Conservation (phyloP, 2,797 vertebrate genomes). For the Oceanodroma leucorhoa region DNA sequence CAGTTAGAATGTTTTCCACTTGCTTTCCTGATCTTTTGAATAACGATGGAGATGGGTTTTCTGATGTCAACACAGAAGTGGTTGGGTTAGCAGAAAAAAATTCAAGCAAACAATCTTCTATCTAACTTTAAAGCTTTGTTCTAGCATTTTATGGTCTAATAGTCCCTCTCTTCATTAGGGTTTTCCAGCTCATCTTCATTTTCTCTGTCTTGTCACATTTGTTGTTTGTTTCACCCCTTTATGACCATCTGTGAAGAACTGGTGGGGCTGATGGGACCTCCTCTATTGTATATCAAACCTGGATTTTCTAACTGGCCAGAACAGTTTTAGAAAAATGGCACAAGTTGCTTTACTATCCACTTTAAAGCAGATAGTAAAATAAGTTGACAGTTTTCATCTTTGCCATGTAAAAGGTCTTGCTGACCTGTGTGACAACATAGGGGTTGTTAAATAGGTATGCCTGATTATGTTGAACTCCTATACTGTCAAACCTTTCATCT, state of each 20-base stretch:
- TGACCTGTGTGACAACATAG: background rate
- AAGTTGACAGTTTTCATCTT: background rate
- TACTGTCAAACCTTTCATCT: background rate
- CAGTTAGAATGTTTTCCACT: background rate
- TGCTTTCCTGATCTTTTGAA: background rate
- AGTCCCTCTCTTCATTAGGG: background rate
- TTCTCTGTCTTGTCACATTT: accelerated
- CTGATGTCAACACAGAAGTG: background rate
- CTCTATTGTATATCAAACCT: background rate
- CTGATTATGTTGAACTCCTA: background rate
- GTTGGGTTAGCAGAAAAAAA: background rate
- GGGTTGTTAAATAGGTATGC: background rate
- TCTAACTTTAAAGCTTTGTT: background rate
- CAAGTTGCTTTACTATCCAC: background rate
- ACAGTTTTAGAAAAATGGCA: background rate
- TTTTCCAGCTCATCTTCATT: background rate
- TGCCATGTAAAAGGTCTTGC: background rate
- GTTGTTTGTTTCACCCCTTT: background rate
- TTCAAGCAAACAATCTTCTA: background rate
- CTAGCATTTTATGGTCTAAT: background rate
- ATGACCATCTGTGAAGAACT: background rate
- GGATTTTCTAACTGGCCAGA: background rate
- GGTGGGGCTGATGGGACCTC: background rate
- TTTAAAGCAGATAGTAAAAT: background rate
- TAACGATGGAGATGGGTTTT: background rate